Evolutionary conservation across 1,140 invertebrate species (phyloP).

Genomic region (Cyclina sinensis): DNA sequence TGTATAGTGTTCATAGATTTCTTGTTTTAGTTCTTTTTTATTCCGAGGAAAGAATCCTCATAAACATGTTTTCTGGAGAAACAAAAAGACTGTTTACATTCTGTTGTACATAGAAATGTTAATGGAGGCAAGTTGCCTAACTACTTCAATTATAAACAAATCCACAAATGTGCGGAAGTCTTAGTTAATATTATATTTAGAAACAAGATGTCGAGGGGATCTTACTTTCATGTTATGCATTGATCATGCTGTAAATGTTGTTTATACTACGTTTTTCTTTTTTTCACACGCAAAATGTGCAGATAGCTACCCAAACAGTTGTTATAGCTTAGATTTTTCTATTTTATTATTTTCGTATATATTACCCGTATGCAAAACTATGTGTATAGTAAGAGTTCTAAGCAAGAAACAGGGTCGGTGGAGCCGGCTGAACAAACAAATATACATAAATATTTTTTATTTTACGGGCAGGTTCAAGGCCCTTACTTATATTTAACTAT

Average conservation of each 20-base stretch:
- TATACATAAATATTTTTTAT: slow-evolving; percentile 69
- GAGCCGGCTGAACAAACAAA: slow-evolving; percentile 39
- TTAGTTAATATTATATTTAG: not conserved
- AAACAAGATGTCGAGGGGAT: not conserved
- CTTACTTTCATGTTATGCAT: not conserved
- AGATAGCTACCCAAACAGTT: slow-evolving; percentile 40
- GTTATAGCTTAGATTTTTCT: slow-evolving; percentile 67
- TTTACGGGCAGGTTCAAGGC: slow-evolving; percentile 50
- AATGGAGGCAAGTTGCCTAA: not conserved
- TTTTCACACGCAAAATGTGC: slow-evolving; percentile 52
- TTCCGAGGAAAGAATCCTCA: not conserved
- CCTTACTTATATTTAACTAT: slow-evolving; percentile 67
- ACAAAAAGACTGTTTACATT: not conserved
- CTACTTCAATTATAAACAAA: not conserved
- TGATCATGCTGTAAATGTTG: slow-evolving; percentile 27
- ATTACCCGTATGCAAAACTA: slow-evolving; percentile 60
- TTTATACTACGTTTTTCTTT: slow-evolving; percentile 37
- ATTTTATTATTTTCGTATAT: slow-evolving; percentile 67
- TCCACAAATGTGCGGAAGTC: not conserved
- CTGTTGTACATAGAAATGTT: not conserved
- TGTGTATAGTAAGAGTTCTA: slow-evolving; percentile 60
- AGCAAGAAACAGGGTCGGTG: not conserved
- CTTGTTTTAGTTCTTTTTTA: not conserved
- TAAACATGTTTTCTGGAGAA: not conserved
- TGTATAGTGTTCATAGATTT: not conserved